Base-by-base conservation (phyloP, 2,797 vertebrate species). In the Melanotaenia trifasciata region DNA sequence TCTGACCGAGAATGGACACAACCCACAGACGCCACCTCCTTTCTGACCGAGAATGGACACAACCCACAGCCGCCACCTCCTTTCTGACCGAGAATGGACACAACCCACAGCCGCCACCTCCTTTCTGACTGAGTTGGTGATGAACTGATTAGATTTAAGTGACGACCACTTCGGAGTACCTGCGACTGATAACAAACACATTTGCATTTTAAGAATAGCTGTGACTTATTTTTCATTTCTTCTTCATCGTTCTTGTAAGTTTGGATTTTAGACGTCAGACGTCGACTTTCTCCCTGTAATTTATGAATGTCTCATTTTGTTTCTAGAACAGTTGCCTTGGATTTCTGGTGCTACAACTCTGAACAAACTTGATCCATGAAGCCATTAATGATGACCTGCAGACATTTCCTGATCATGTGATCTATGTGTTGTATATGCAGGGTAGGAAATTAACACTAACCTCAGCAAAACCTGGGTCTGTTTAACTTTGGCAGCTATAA, bases 401-500 rank as follows among this genome's bases (percentile, higher is more conserved):
- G n/a, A 67, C 24, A 60, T 51, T 78, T 73, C 58, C 60, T 68
- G 38, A 58, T 67, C 35, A 28, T 26, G 32, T 33, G 32, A 33
- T 51, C 5, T 5, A 68, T n/a, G 67, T 67, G 67, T 2, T 18
- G 40, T 9, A 67, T 43, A 72, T 8, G 20, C 78, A 88, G 84
- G 87, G 82, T 74, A 58, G 84, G 83, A 84, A 81, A 84, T 83
- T 47, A 87, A 89, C 86, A 90, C 89, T 90, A 90, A 83, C 33
- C 56, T 47, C 64, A 64, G 38, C 36, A 43, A 51, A 63, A 57
- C 18, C 51, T 51, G 38, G 57, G 56, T 35, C 5, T 51, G 58
- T 70, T 32, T n/a, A 51, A 79, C 45, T 66, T 57, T 62, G 84
- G 84, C 82, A 86, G 86, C 86, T 89, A 80, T 50, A 8, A 3